Base-by-base conservation (phyloP, 1,140 invertebrate genomes). In the Drosophila azteca region DNA sequence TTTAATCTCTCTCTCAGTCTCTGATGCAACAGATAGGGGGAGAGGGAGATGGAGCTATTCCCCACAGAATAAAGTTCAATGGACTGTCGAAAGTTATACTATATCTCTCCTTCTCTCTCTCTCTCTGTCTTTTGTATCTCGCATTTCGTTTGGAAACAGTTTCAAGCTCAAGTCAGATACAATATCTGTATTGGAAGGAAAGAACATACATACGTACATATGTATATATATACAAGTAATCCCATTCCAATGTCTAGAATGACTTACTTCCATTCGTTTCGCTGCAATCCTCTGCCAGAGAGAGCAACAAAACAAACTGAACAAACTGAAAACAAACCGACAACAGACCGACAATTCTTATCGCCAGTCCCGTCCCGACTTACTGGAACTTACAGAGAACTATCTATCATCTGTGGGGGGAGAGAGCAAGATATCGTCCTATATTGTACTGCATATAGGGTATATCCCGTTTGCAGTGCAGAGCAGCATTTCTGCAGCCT, bases 301-400 rank as follows among this genome's bases (percentile, higher is more conserved):
- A 20, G 17, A 20, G 17, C 17, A 6, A 44, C 50, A 60, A 17
- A 24, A 51, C n/a, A 17, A 39, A 52, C 8, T 35, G 50, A 59
- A 52, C 24, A 48, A 77, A 63, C 48, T 48, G 61, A 70, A 75
- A 63, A 48, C 52, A 66, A 70, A 75, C 35, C 35, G 35, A 76
- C 65, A 84, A 69, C 62, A 65, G 59, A 64, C 80, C 80, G 80
- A 85, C 80, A 77, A 80, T 80, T 65, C 29, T 77, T 83, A 85
- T 83, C 81, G 7, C 15, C 8, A 53, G 17, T 29, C 22, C 48
- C 61, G 54, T 26, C 4, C 26, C 26, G 24, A 24, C 24, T 24
- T 26, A 4, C 24, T 5, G 24, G 17, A 20, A 31, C 29, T 31
- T 31, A 9, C 62, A 26, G 46, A 66, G 45, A 43, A 43, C 53